Evolutionary conservation across 1,140 invertebrate species (phyloP).

Genomic region (fruit fly (Drosophila melanogaster)): Release_6_plus_ISO1_MT NT_037436.4:20203001-20203500

Average conservation of each 20-base stretch:
- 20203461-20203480: slow-evolving; percentile 44
- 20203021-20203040: slow-evolving; percentile 47
- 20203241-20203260: slow-evolving; percentile 47
- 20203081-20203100: slow-evolving; percentile 38
- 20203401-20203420: slow-evolving; percentile 49
- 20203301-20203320: slow-evolving; percentile 39
- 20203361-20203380: slow-evolving; percentile 49
- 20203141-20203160: background rate
- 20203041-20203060: background rate
- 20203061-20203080: no score
- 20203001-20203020: slow-evolving; percentile 43
- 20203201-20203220: slow-evolving; percentile 31
- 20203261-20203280: slow-evolving; percentile 35
- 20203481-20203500: slow-evolving; percentile 42
- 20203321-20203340: slow-evolving; percentile 27
- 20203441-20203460: slow-evolving; percentile 29
- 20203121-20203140: slow-evolving; percentile 8
- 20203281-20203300: slow-evolving; percentile 25
- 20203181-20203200: slow-evolving; percentile 23
- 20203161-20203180: slow-evolving; percentile 29
- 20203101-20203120: background rate
- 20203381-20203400: slow-evolving; percentile 33
- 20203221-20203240: slow-evolving; percentile 31
- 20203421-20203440: slow-evolving; percentile 68
- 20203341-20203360: slow-evolving; percentile 49